These are phyloP conservation scores for Tetranychus piercei DNA, from an alignment of 2,888 invertebrate genomes.

Conservation along the genomic window DNA sequence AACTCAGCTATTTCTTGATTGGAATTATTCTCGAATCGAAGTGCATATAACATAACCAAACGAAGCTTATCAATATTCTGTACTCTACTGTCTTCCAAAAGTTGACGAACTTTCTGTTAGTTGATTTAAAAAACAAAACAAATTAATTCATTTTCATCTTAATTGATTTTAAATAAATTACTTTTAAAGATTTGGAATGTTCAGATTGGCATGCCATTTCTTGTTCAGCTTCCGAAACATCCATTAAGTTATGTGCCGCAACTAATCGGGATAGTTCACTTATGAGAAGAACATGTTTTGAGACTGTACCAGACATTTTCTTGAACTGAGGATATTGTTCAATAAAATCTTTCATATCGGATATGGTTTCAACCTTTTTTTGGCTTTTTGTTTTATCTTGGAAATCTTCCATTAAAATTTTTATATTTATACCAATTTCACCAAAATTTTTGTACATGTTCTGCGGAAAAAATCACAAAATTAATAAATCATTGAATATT, in stretches of 20 bases:
- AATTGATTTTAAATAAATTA: constrained; percentile 24
- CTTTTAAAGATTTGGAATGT: constrained; percentile 43
- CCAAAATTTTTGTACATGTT: constrained; percentile 93
- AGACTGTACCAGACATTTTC: constrained; percentile 83
- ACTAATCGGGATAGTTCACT: constrained; percentile 79
- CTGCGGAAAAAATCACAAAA: constrained; percentile 35
- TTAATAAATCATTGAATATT: constrained; percentile 18
- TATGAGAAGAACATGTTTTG: constrained; percentile 90
- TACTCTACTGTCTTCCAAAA: constrained; percentile 53
- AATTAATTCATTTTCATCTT: not conserved
- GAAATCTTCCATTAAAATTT: constrained; percentile 90
- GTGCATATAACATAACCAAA: constrained; percentile 74
- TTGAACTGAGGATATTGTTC: constrained; percentile 96
- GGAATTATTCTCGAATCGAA: constrained; percentile 76
- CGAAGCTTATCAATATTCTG: constrained; percentile 62
- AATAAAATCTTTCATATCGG: constrained; percentile 96
- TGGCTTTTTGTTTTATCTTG: constrained; percentile 85
- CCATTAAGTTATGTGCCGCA: constrained; percentile 53
- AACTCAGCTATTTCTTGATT: constrained; percentile 62
- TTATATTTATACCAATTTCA: constrained; percentile 92
- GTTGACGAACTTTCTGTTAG: constrained; percentile 50
- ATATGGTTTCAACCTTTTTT: constrained; percentile 89
- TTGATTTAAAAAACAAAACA: constrained; percentile 22
- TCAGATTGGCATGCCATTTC: constrained; percentile 58
- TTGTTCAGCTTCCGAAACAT: constrained; percentile 82